Evolutionary conservation across 2,888 invertebrate genomes (phyloP).

Genomic region (Scotopteryx bipunctaria): DNA sequence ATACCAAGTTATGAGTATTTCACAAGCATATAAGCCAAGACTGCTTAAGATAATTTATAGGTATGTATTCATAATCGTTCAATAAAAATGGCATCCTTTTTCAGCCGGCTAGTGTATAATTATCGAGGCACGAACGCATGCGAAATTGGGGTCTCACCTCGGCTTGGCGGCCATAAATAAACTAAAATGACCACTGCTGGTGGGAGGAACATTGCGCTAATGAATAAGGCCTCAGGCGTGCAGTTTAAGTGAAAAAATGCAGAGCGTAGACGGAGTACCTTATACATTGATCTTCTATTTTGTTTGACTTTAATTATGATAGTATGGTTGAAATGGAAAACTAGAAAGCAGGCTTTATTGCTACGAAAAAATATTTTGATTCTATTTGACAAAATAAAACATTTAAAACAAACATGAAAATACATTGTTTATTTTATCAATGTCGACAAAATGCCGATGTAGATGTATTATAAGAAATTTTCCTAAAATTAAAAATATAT

Average conservation of each 20-base stretch:
- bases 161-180: constrained; percentile 76
- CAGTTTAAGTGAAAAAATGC: constrained; percentile 36
- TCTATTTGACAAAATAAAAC: too few relatives aligned
- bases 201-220: constrained; percentile 78
- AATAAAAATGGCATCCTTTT: constrained; percentile 76
- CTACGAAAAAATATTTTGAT: too few relatives aligned
- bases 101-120: constrained; percentile 78
- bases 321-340: too few relatives aligned
- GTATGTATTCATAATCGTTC: constrained; percentile 53
- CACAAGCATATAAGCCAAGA: constrained; percentile 26
- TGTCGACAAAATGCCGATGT: too few relatives aligned
- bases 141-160: constrained; percentile 83
- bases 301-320: neutral
- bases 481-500: too few relatives aligned
- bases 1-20: constrained; percentile 4
- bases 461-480: too few relatives aligned
- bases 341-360: too few relatives aligned
- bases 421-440: too few relatives aligned
- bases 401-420: too few relatives aligned
- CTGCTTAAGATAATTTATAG: constrained; percentile 31
- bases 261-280: constrained; percentile 23
- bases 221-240: constrained; percentile 61
- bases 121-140: constrained; percentile 77
- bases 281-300: constrained; percentile 6
- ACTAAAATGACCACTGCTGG: constrained; percentile 74